These are phyloP conservation scores for Tamandua tetradactyla DNA, from an alignment of 2,797 vertebrate genomes.

Conservation along the genomic window DNA sequence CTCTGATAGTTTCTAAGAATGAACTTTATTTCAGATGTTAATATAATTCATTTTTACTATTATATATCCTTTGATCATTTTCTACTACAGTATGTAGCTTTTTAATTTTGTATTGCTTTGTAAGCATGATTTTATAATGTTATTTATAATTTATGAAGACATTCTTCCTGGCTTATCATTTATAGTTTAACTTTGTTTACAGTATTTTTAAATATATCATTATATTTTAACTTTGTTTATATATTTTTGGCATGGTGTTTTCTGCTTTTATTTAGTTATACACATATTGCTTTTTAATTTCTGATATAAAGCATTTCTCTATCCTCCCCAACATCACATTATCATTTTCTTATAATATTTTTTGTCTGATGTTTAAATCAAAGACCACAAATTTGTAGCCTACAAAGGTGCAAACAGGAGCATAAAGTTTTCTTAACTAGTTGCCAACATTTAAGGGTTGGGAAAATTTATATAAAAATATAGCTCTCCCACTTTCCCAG, in stretches of 20 bases:
- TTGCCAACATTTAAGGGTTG: not conserved
- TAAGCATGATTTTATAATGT: conserved; percentile 15
- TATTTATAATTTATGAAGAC: not conserved
- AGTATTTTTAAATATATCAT: no score
- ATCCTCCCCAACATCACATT: not conserved
- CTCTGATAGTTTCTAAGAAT: not conserved
- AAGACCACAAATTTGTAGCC: not conserved
- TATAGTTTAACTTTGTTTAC: not conserved
- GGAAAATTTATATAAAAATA: not conserved
- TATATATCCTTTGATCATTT: not conserved
- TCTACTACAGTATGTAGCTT: not conserved
- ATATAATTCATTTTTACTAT: not conserved
- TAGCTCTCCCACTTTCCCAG: not conserved
- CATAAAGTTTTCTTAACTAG: not conserved
- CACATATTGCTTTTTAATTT: not conserved
- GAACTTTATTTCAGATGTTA: not conserved
- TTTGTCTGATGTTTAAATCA: not conserved
- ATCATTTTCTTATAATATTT: not conserved
- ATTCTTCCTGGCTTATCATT: not conserved
- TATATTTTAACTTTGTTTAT: not conserved
- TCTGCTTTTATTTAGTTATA: conserved; percentile 2
- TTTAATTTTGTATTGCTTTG: not conserved
- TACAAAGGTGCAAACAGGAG: not conserved
- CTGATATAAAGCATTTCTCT: not conserved
- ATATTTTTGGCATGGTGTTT: not conserved